Percentiles rank a stretch among this genome's conserved stretches.
These are phyloP conservation scores for Therioaphis trifolii DNA, from an alignment of 2,888 invertebrate genomes.

Conservation along the genomic window DNA sequence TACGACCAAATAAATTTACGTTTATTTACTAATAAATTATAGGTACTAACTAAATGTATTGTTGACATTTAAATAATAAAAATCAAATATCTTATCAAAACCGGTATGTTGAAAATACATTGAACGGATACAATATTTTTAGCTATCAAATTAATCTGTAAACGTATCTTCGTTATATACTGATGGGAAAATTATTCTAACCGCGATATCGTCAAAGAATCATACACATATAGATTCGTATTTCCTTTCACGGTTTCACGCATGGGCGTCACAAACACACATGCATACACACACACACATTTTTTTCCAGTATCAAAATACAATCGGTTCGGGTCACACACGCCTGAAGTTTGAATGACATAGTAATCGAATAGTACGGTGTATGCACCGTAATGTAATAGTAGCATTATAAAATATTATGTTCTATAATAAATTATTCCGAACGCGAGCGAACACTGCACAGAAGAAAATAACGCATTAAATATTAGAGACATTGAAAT, in stretches of 20 bases:
- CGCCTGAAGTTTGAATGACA: conserved; percentile 28
- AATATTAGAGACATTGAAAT: conserved; percentile 15
- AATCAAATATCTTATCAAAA: neutral
- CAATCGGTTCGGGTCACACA: conserved; percentile 42
- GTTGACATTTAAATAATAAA: neutral
- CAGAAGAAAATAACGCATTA: neutral
- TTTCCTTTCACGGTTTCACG: conserved; percentile 60
- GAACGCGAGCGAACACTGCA: neutral
- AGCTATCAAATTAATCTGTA: conserved; percentile 38
- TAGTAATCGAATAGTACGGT: conserved; percentile 29
- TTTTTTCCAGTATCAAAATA: conserved; percentile 42
- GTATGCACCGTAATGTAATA: conserved; percentile 31
- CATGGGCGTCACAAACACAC: conserved; percentile 38
- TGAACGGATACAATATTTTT: neutral
- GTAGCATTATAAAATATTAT: conserved; percentile 27
- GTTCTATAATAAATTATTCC: conserved; percentile 29
- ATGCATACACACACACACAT: neutral
- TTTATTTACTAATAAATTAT: no score
- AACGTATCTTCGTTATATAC: neutral
- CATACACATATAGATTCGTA: conserved; percentile 38
- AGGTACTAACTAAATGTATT: no score
- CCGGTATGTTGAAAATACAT: neutral
- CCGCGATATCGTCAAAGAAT: conserved; percentile 41
- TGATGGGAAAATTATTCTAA: conserved; percentile 52
- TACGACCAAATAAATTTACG: no score